These are phyloP conservation scores for Drosophila ercepeae DNA, from an alignment of 1,140 invertebrate genomes.

Conservation along the genomic window DNA sequence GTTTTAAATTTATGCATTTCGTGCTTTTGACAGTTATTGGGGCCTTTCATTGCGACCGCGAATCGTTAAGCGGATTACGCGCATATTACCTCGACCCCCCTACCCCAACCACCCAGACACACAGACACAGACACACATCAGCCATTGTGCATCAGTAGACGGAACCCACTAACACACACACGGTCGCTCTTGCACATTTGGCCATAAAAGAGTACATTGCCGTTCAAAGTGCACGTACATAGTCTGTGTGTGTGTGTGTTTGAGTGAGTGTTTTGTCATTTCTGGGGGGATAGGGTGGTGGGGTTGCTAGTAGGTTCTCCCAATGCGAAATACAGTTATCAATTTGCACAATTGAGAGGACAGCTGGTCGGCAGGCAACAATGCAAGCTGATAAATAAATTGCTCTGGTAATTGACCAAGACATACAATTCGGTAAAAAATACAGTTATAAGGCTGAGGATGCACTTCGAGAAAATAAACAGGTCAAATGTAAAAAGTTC, in stretches of 20 bases:
- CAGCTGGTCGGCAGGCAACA: constrained; percentile 3
- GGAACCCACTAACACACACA: constrained; percentile 15
- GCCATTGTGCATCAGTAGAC: constrained; percentile 51
- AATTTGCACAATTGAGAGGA: constrained; percentile 21
- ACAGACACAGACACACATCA: too few relatives aligned
- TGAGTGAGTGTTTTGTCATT: constrained; percentile 42
- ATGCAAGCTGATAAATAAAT: constrained; percentile 63
- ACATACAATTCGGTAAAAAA: constrained; percentile 22
- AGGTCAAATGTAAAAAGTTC: too few relatives aligned
- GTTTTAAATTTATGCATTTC: constrained; percentile 14
- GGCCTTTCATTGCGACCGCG: not conserved
- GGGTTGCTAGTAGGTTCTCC: too few relatives aligned
- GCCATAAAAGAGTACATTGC: constrained; percentile 40
- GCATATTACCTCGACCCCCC: not conserved
- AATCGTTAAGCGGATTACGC: constrained; percentile 13
- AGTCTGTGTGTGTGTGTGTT: too few relatives aligned
- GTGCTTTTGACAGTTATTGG: constrained; percentile 17
- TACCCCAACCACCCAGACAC: too few relatives aligned
- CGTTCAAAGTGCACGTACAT: constrained; percentile 7
- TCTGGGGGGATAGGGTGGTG: not conserved
- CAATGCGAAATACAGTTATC: constrained; percentile 15
- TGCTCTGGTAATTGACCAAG: constrained; percentile 61
- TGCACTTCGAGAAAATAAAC: not conserved
- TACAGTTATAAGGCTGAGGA: not conserved
- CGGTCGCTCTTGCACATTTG: constrained; percentile 2